Evolutionary conservation across 1,140 invertebrate genomes (phyloP), one percentile per base, ranked within the genome.

Genomic region (Drosophila guanche): DNA sequence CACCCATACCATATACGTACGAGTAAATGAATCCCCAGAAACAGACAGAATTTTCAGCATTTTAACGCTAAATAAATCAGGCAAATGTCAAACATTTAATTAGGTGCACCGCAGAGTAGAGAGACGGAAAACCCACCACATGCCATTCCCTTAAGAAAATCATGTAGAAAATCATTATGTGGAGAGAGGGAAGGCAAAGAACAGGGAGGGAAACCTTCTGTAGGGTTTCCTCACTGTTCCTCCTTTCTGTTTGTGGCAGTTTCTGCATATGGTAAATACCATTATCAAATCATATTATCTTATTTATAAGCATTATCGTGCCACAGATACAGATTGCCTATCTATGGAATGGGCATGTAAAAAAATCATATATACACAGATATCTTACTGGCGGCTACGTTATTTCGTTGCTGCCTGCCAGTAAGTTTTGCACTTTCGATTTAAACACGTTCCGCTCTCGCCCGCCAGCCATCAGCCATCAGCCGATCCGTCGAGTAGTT

Each of bases 241-340:
- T 20, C 59, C 65, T 60, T 59, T 33, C 53, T 61, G 71, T 71
- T 89, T 76, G 16, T 20, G 16, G 16, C 75, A 74, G 71, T 88
- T 89, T 89, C 76, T 89, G 84, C 79, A 89, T 88, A 86, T 86
- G 89, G 89, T 90, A 90, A 90, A 90, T 90, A 90, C 77, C 88
- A 89, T 90, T 90, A 90, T 90, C 88, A 90, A 90, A 90, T 89
- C 79, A 83, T 90, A 90, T 90, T 90, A 90, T 90, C 88, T 90
- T 90, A 90, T 90, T 90, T 90, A 90, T 90, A 90, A 90, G 89
- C 88, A 90, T 90, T 90, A 90, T 90, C 88, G 79, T 90, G 58
- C 84, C 66, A 74, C 83, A 86, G 83, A 86, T 88, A 86, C 84
- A 86, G 84, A 86, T 88, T 86, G 84, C 84, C 83, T 86, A 88